Evolutionary conservation across 1,140 invertebrate genomes (phyloP).

Genomic region (Drosophila rhopaloa): DNA sequence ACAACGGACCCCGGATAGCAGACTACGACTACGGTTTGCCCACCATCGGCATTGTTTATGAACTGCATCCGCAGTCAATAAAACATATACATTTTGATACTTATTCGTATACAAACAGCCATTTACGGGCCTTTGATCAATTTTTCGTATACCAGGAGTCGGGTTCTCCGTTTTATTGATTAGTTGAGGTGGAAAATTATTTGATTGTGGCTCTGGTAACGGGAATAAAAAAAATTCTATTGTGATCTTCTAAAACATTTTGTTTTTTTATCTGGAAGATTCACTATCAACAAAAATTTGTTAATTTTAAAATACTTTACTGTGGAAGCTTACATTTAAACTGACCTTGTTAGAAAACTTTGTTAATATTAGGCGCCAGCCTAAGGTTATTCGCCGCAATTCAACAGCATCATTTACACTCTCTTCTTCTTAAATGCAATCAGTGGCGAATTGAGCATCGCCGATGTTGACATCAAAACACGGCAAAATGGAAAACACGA

Average conservation of each 20-base stretch:
- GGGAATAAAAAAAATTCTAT: background rate
- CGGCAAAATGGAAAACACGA: no score
- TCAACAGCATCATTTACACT: no score
- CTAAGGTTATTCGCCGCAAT: no score
- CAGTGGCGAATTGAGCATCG: no score
- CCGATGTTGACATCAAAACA: no score
- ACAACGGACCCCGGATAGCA: constrained; percentile 23
- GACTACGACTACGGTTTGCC: constrained; percentile 36
- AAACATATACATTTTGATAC: constrained; percentile 81
- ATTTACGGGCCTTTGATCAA: constrained; percentile 58
- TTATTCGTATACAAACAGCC: constrained; percentile 57
- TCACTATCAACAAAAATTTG: no score
- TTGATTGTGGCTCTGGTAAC: background rate
- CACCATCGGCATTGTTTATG: constrained; percentile 69
- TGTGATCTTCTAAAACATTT: background rate
- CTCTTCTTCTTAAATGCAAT: no score
- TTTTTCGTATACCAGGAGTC: constrained; percentile 14
- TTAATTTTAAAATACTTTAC: no score
- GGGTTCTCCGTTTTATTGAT: constrained; percentile 25
- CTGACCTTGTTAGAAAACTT: no score
- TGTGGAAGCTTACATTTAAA: no score
- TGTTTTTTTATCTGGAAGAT: no score
- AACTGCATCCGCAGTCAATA: constrained; percentile 82
- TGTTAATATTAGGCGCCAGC: no score
- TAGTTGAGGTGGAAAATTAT: constrained; percentile 23